Evolutionary conservation across 2,888 invertebrate species (phyloP).

Genomic region (Tetropium fuscum): DNA sequence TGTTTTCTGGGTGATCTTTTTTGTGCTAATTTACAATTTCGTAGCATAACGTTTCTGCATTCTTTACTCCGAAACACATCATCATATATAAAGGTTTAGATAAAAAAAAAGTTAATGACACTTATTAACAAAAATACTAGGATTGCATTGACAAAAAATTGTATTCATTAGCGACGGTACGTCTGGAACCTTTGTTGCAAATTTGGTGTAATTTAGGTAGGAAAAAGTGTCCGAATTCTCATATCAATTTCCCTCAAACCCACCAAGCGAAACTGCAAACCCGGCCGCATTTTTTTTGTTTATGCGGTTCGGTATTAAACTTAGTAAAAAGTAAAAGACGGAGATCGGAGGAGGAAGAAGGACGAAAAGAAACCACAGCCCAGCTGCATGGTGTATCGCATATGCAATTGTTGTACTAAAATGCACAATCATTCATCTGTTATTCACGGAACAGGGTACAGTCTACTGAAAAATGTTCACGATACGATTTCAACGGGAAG

Average conservation of each 20-base stretch:
- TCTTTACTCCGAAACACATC: conserved; percentile 29
- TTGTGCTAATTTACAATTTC: conserved; percentile 19
- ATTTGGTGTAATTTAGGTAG: conserved; percentile 33
- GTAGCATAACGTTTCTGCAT: conserved; percentile 24
- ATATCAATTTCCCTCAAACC: conserved; percentile 21
- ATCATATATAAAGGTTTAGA: conserved; percentile 26
- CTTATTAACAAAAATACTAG: conserved; percentile 18
- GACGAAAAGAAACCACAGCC: conserved; percentile 4
- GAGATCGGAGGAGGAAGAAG: neutral
- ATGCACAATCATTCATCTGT: conserved; percentile 50
- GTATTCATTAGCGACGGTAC: conserved; percentile 27
- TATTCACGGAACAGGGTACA: conserved; percentile 33
- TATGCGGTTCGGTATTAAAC: conserved; percentile 12
- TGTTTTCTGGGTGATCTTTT: conserved; percentile 19
- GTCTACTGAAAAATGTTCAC: conserved; percentile 21
- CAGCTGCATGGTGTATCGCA: conserved; percentile 32
- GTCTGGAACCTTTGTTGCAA: conserved; percentile 29
- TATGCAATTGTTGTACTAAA: conserved; percentile 49
- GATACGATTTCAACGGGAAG: no score
- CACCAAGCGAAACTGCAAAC: conserved; percentile 20
- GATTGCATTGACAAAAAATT: conserved; percentile 10
- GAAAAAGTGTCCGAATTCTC: conserved; percentile 20
- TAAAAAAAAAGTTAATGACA: conserved; percentile 28
- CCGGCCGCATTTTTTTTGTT: conserved; percentile 4
- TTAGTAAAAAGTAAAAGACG: conserved; percentile 9